Evolutionary conservation across 2,113 vertebrate species (phyloP), one percentile per base, ranked within the genome.

Genomic region (Gavialis gangeticus): DNA sequence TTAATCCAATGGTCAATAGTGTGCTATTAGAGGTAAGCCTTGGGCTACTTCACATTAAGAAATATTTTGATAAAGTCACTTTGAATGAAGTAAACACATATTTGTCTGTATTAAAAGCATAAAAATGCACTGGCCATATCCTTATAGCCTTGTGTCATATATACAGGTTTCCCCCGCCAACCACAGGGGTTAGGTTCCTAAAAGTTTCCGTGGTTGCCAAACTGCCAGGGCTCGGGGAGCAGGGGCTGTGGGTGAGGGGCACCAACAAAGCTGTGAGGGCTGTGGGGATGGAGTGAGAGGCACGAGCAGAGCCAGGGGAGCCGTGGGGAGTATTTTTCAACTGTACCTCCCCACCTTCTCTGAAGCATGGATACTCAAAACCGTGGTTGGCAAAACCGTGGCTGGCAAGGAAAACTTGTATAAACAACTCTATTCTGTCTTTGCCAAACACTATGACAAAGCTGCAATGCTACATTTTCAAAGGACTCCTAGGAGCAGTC

Each of bases 21-120:
- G 98, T 99, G 85, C 94, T 98, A 55, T 95, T 98, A 66, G 99
- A 99, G 99, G 99, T 99, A 98, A 99, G 98, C 71, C 25, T 94
- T 57, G 5, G 15, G 19, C 16, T 87, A 77, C 56, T 81, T 89
- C 81, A 80, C 46, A 10, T 67, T 73, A 89, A 21, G 58, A 95
- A 80, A 60, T 60, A 12, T 13, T 92, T 55, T 55, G 62, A 62
- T 58, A 79, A 79, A 87, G 56, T 84, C 22, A 63, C 55, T 92
- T 90, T 92, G 10, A 82, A 91, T 89, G 5, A 95, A 87, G 69
- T 14, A 64, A 19, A 21, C 2, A 0, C 24, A 25, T 93, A 87
- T 94, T 56, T 84, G 19, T 79, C 79, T 80, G 24, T 56, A 85
- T 85, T 82, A 59, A 85, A 93, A 69, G 6, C 62, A 84, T 79